Evolutionary conservation across 2,113 vertebrate species (phyloP), one percentile per base, ranked within the genome.

Genomic region (Sceloporus tristichus): DNA sequence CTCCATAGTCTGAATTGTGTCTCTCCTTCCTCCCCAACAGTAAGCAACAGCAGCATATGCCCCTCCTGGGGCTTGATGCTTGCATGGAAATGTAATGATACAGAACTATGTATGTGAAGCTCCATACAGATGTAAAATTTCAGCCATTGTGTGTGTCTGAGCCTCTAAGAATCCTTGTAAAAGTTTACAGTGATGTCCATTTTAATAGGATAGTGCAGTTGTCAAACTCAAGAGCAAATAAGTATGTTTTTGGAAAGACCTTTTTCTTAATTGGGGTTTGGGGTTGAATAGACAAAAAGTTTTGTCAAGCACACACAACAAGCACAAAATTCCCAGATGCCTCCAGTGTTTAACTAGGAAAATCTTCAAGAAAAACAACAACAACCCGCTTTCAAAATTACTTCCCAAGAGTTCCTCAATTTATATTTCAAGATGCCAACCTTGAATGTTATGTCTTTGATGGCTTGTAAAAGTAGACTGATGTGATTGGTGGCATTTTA

Each of bases 401-500:
- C 25, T 71, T 71, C 68, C 68, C 23, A 71, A 71, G 68, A 29
- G 68, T 9, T 66, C 40, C 0, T 13, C 83, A 56, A 75, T 91
- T 87, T 87, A 90, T 87, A 77, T 68, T 91, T 89, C 87, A 92
- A 86, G 53, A 87, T 0, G 9, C 7, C 85, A 78, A 62, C 73
- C 85, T 92, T 25, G 66, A 81, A 0, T 56, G 25, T 77, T 92
- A 85, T 1, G 74, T 87, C 79, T 91, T 6, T 85, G 89, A 92
- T 76, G 86, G 59, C 71, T 90, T 73, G 85, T 1, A 86, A 86
- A 91, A 95, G 91, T 85, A 89, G 56, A 71, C 89, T 94, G 94
- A 92, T 92, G 78, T 93, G 79, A 95, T 88, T 86, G 85, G 66
- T 92, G 92, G 82, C 82, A 93, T 92, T 94, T 95, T 88, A 91